Conservation (phyloP, 2,113 vertebrate genomes). For the Anhinga rufa region DNA sequence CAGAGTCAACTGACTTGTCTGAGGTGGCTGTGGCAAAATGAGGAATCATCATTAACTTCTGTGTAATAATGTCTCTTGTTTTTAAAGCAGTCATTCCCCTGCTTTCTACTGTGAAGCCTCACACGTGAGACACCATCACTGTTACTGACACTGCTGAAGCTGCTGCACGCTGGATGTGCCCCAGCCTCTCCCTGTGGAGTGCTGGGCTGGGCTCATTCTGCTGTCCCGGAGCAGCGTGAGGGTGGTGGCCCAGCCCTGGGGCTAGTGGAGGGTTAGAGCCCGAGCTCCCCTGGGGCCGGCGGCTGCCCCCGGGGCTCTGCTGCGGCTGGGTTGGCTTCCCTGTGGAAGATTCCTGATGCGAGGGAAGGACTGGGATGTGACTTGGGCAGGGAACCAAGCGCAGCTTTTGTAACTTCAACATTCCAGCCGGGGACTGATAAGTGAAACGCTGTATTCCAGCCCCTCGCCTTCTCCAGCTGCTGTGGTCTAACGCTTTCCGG, state of each 20-base stretch:
- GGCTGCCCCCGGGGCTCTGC: too few species aligned
- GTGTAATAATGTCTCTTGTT: too few species aligned
- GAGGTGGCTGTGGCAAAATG: background rate
- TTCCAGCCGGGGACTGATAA: background rate
- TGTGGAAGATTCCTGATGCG: background rate
- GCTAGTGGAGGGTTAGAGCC: background rate
- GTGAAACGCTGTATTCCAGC: fast-evolving
- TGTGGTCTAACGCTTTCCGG: background rate
- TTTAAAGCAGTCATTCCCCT: background rate
- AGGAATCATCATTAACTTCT: background rate
- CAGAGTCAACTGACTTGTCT: background rate
- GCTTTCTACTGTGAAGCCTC: background rate
- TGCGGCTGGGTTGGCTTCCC: background rate
- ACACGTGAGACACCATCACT: fast-evolving
- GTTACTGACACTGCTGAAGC: fast-evolving
- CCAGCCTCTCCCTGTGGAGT: background rate
- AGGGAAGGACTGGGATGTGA: too few species aligned
- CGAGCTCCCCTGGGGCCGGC: background rate
- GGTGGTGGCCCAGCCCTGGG: background rate
- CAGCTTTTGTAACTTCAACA: fast-evolving
- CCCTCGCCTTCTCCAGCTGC: fast-evolving
- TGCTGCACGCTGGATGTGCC: fast-evolving
- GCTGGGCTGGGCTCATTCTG: background rate
- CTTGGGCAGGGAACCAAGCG: background rate
- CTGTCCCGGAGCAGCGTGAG: fast-evolving